Evolutionary conservation across 2,113 vertebrate species (phyloP).

Genomic region (Felis chaus): DNA sequence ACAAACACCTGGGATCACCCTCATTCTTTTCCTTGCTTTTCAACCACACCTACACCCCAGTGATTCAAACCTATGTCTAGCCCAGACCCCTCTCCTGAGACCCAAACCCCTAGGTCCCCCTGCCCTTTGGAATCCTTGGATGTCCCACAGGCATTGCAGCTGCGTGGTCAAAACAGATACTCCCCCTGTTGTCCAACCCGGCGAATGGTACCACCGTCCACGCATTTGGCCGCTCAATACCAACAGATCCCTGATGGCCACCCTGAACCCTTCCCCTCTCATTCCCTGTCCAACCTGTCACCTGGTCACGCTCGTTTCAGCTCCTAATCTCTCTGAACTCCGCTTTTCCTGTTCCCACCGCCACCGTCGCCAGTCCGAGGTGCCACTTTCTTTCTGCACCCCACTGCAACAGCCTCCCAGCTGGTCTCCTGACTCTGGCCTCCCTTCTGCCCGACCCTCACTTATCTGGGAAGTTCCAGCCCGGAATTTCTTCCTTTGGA

Average conservation of each 20-base stretch:
- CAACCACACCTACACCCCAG: background rate
- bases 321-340: background rate
- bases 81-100: background rate
- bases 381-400: too few species aligned
- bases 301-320: background rate
- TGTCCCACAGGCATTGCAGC: background rate
- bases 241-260: background rate
- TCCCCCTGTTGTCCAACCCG: background rate
- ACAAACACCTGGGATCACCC: background rate
- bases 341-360: background rate
- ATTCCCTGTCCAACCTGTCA: background rate
- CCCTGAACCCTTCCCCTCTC: background rate
- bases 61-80: background rate
- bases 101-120: background rate
- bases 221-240: background rate
- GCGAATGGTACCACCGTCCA: background rate
- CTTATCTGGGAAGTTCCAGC: background rate
- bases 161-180: background rate
- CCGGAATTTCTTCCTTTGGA: background rate
- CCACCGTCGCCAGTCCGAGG: background rate
- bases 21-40: background rate
- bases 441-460: background rate
- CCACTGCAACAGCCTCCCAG: background rate
- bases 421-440: background rate
- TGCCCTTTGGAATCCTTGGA: background rate